Evolutionary conservation across 2,797 vertebrate species (phyloP).

Genomic region (Phyllotis vaccarum): DNA sequence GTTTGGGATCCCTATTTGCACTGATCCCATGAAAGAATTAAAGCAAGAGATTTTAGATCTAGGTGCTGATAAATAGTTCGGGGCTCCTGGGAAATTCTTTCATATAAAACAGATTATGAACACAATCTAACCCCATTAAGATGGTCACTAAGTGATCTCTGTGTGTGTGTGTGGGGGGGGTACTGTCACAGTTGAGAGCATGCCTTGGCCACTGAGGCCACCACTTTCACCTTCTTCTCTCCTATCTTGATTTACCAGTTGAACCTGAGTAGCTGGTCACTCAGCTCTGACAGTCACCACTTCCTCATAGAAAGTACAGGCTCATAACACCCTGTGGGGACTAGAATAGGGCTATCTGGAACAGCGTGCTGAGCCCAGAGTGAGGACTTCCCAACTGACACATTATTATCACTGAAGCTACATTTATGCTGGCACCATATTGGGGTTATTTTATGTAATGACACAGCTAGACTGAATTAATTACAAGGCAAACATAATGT

Average conservation of each 20-base stretch:
- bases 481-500: not conserved
- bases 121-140: not conserved
- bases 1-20: rapidly evolving
- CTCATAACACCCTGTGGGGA: rapidly evolving
- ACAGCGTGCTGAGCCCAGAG: rapidly evolving
- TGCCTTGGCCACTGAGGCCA: rapidly evolving
- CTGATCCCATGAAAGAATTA: not conserved
- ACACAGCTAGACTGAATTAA: not conserved
- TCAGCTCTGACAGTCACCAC: not conserved
- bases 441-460: not conserved
- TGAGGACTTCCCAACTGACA: not conserved
- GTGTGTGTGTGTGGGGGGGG: not conserved
- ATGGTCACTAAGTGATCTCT: not conserved
- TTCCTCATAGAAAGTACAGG: not conserved
- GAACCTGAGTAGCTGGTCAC: not conserved
- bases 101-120: not conserved
- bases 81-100: not conserved
- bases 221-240: rapidly evolving
- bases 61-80: not conserved
- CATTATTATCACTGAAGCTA: rapidly evolving
- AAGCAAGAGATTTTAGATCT: not conserved
- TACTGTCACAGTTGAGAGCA: not conserved
- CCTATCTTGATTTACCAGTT: not conserved
- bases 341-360: not conserved
- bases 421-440: not conserved